A percentile compares a stretch with the other conserved stretches of the same genome.
Evolutionary conservation across 1,140 invertebrate genomes (phyloP).

Genomic region (Melitaea cinxia): DNA sequence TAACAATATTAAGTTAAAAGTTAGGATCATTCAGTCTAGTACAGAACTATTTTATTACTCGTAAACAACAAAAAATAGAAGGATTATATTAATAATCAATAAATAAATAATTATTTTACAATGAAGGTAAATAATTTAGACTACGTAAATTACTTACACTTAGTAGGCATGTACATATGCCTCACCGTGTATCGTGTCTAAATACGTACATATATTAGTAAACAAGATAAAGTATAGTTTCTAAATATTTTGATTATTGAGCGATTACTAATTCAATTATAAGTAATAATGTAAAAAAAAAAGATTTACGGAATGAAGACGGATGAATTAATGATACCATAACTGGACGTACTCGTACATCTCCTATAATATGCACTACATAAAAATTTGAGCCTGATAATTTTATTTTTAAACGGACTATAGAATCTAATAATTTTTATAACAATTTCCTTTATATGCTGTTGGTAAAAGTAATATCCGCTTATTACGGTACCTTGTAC

Average conservation of each 20-base stretch:
- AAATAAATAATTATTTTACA: neutral
- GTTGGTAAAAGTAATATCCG: too few species aligned
- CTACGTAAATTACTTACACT: neutral
- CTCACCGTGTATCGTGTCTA: neutral
- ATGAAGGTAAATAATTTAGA: neutral
- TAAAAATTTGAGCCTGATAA: conserved; percentile 39
- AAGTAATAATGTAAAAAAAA: neutral
- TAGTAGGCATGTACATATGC: neutral
- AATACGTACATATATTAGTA: neutral
- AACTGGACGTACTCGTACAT: conserved; percentile 45
- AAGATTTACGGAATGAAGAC: conserved; percentile 25
- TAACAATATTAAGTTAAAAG: neutral
- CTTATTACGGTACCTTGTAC: too few species aligned
- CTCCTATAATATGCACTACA: conserved; percentile 30
- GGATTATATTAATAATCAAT: neutral
- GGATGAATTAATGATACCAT: conserved; percentile 35
- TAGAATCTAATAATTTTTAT: too few species aligned
- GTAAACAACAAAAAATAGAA: too few species aligned
- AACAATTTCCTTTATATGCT: too few species aligned
- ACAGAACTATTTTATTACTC: neutral
- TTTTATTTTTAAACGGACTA: too few species aligned
- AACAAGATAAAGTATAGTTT: neutral
- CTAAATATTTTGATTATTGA: neutral
- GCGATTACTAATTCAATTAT: neutral
- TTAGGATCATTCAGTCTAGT: conserved; percentile 2